Conservation (phyloP, 92 coral and sea anemone genomes). For the Siderastrea siderea region DNA sequence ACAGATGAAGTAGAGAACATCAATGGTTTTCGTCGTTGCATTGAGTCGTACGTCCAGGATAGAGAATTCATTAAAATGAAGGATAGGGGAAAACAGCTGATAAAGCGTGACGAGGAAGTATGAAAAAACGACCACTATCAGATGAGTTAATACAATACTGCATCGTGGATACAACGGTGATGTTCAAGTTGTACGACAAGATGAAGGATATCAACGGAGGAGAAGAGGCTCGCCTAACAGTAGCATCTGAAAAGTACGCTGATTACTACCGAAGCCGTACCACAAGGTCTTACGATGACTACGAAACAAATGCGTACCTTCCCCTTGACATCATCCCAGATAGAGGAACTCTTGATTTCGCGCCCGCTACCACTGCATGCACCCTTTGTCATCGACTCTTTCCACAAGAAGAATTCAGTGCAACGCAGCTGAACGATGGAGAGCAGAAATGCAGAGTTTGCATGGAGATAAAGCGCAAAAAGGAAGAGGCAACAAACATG, state of each 20-base stretch:
- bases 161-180: too few relatives aligned
- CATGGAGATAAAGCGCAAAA: conserved; percentile 28
- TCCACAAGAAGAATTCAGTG: conserved; percentile 72
- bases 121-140: too few relatives aligned
- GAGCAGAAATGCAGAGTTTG: conserved; percentile 86
- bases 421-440: conserved; percentile 60
- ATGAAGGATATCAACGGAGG: too few relatives aligned
- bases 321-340: conserved; percentile 86
- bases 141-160: too few relatives aligned
- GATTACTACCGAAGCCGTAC: neutral
- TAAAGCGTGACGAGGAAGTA: too few relatives aligned
- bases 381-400: conserved; percentile 33
- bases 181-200: too few relatives aligned
- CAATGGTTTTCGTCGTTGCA: too few relatives aligned
- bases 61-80: too few relatives aligned
- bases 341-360: conserved; percentile 64
- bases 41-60: too few relatives aligned
- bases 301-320: conserved; percentile 76
- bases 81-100: too few relatives aligned
- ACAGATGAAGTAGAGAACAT: too few relatives aligned
- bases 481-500: neutral
- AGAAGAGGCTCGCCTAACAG: neutral
- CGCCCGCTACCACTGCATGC: conserved; percentile 44
- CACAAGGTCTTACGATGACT: conserved; percentile 29
- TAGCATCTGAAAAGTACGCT: neutral